Evolutionary conservation across 2,888 invertebrate species (phyloP), one percentile per base, ranked within the genome.

Genomic region (Noctuana brunneofusca): DNA sequence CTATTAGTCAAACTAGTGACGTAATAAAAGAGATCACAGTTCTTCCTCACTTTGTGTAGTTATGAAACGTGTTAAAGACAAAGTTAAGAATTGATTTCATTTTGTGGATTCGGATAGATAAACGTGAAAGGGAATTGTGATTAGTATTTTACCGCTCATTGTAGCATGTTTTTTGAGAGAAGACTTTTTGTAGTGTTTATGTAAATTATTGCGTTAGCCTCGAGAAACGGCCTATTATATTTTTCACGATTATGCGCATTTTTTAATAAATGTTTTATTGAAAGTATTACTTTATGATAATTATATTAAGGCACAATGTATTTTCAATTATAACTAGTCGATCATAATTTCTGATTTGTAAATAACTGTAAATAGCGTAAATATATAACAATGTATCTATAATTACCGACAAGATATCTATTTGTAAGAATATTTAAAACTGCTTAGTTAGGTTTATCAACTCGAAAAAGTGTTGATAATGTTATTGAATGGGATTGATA

Each of bases 401-500:
- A 66, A 66, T 66, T 68, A 66, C 66, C 66, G 67, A 66, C 66
- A 65, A 70, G 70, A 75, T 70, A 73, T 75, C 71, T 72, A 72
- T 74, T 64, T 65, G 48, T 57, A 68, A 65, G 49, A 66, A 65
- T 69, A 74, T 69, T 78, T 56, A 49, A 56, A 62, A 55, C 69
- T 72, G 73, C 62, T 64, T 71, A 72, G 69, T 72, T 77, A 72
- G 75, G 57, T 71, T 70, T 76, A 84, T 78, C 75, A 77, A 83
- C 79, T 80, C 78, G 80, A 76, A 80, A 78, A 74, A 78, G 80
- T 58, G 78, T 82, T 74, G 76, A 76, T 76, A 75, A 76, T 80
- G 80, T 83, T 84, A 80, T 80, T 80, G 82, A 14, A 82, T 82
- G 86, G 87, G 87, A 87, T 89, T 89, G 83, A 81, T 81, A 75